Base-by-base conservation (phyloP, 2,797 vertebrate genomes). In the Craterocephalus amniculus region DNA sequence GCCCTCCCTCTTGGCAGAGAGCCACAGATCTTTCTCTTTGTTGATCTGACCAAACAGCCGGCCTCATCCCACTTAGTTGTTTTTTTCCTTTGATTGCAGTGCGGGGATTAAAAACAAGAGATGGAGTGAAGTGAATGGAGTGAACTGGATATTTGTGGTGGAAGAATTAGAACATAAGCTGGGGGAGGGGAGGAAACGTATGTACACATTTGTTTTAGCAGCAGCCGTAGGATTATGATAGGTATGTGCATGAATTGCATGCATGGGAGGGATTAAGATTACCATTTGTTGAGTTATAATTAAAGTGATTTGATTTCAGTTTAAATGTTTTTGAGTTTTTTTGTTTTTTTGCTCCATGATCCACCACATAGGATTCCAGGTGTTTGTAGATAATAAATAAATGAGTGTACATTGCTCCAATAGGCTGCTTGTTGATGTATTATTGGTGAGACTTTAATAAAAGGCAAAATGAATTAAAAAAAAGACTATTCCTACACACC, bases 41-140 rank as follows among this genome's bases (percentile, higher is more conserved):
- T 61, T 74, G 31, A 60, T 76, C 49, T 34, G 51, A 71, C 43
- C 71, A 61, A 75, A 72, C 49, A 45, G 51, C 59, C 67, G 59
- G 24, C 75, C 55, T 74, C 31, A 38, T 66, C 24, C 60, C 6
- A 58, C 14, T 70, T 16, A 6, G 43, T 20, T 62, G 12, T 38
- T 67, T 29, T 63, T 65, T 65, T 45, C 1, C 35, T 72, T 76
- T 84, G 49, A 81, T 78, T 74, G 55, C 51, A 16, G 67, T 70
- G 6, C 4, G 4, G 26, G 6, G 45, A 58, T 79, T 48, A 71
- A 63, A 74, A 52, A 29, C n/a, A 67, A 43, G 69, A 52, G 49
- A 62, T 52, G 54, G 26, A 69, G 11, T 64, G 43, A 60, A 61
- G 48, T 76, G 45, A 43, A 56, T 74, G 54, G 22, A 69, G 11